These are phyloP conservation scores for Trichonephila clavipes DNA, from an alignment of 1,140 invertebrate genomes.

Conservation along the genomic window DNA sequence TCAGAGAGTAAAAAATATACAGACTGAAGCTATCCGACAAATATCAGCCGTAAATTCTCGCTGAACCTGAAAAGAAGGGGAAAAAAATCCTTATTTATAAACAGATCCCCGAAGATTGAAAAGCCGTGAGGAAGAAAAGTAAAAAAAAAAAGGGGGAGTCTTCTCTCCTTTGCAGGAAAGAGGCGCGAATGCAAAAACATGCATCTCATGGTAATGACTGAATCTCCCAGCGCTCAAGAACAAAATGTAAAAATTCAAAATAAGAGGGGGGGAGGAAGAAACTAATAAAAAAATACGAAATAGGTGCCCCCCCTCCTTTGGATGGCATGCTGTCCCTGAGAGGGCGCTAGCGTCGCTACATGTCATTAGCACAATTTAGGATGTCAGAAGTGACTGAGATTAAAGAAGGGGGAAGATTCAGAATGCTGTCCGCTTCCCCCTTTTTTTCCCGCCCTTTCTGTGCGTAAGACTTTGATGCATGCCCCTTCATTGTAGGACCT, in stretches of 20 bases:
- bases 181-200: slow-evolving; percentile 54
- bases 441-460: neutral
- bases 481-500: slow-evolving; percentile 48
- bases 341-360: slow-evolving; percentile 67
- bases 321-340: slow-evolving; percentile 50
- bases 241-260: slow-evolving; percentile 69
- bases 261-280: neutral
- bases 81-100: slow-evolving; percentile 57
- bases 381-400: slow-evolving; percentile 73
- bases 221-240: slow-evolving; percentile 60
- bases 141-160: neutral
- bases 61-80: neutral
- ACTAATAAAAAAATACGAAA: slow-evolving; percentile 46
- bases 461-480: slow-evolving; percentile 59
- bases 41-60: neutral
- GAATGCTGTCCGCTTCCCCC: neutral
- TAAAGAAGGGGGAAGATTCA: slow-evolving; percentile 57
- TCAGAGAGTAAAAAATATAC: neutral
- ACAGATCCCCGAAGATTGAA: slow-evolving; percentile 55
- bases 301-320: neutral
- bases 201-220: slow-evolving; percentile 72
- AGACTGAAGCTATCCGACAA: neutral
- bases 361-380: slow-evolving; percentile 76
- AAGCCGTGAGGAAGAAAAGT: neutral
- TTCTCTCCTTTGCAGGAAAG: neutral